Percentiles rank a stretch among this genome's conserved stretches.
phyloP scores from a whole-genome alignment of 1,140 invertebrate species.

The Drosophila kikkawai region DNA sequence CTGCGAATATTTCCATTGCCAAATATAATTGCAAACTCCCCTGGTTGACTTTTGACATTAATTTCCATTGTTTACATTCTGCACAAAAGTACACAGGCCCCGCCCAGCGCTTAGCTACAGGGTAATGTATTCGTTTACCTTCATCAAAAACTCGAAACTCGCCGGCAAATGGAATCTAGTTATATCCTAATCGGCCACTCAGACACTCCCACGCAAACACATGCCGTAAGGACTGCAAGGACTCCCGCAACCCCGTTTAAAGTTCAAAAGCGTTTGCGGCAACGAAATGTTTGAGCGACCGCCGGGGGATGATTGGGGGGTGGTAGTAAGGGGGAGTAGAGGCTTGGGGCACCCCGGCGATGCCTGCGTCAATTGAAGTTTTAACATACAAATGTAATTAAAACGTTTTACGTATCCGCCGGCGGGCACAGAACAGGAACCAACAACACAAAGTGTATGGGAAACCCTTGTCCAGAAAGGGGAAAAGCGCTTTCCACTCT shows the following conservation, averaged over 20 bases:
- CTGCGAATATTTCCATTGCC: background rate
- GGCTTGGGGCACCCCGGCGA: conserved; percentile 24
- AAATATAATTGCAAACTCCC: conserved; percentile 13
- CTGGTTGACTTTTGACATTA: conserved; percentile 24
- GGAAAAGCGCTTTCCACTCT: conserved; percentile 48
- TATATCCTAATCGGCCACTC: conserved; percentile 76
- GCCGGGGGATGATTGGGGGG: background rate
- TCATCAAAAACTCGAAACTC: conserved; percentile 65
- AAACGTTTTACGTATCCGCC: conserved; percentile 82
- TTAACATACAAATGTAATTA: conserved; percentile 84
- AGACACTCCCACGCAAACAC: conserved; percentile 56
- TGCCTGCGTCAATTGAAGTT: conserved; percentile 77
- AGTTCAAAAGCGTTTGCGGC: conserved; percentile 80
- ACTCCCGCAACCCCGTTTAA: conserved; percentile 55
- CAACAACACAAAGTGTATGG: conserved; percentile 68
- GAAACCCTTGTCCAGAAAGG: conserved; percentile 65
- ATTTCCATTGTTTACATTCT: conserved; percentile 24
- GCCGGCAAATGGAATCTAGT: conserved; percentile 75
- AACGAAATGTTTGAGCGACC: conserved; percentile 32
- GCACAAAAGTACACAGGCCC: conserved; percentile 26
- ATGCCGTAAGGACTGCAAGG: conserved; percentile 6
- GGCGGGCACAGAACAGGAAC: conserved; percentile 65
- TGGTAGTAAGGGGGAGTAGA: background rate
- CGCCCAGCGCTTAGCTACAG: conserved; percentile 7
- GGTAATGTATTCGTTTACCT: conserved; percentile 64